phyloP scores from a whole-genome alignment of 2,113 vertebrate genomes.

The Paralichthys olivaceus region DNA sequence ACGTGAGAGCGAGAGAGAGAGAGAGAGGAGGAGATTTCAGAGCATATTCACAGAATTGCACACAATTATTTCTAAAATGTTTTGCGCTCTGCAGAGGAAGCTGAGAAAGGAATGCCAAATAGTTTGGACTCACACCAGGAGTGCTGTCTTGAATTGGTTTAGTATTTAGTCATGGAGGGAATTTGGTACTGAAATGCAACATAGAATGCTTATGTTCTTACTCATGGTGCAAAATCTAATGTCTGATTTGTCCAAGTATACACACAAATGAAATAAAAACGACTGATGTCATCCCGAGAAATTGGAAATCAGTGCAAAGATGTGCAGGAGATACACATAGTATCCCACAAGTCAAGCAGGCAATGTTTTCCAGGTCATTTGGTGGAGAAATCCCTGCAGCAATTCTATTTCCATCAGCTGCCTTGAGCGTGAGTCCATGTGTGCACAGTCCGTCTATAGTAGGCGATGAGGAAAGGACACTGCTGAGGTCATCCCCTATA shows the following conservation, averaged over 20 bases:
- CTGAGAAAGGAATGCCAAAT: constrained; percentile 74
- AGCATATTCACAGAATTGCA: constrained; percentile 63
- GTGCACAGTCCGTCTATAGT: constrained; percentile 74
- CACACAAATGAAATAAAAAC: constrained; percentile 16
- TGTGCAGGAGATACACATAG: constrained; percentile 52
- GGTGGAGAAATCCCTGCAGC: constrained; percentile 80
- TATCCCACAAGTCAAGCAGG: constrained; percentile 65
- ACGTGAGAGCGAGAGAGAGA: constrained; percentile 10
- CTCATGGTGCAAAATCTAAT: not conserved
- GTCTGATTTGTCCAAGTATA: constrained; percentile 46
- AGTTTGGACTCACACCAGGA: constrained; percentile 72
- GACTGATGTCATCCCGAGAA: constrained; percentile 25
- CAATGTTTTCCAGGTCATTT: constrained; percentile 82
- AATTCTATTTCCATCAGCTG: constrained; percentile 80
- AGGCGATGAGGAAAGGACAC: constrained; percentile 75
- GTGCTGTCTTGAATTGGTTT: constrained; percentile 65
- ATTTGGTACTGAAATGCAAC: constrained; percentile 51
- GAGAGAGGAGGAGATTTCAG: constrained; percentile 36
- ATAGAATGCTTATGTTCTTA: constrained; percentile 8
- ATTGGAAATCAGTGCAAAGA: constrained; percentile 43
- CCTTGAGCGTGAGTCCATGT: constrained; percentile 72
- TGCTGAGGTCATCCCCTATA: constrained; percentile 80
- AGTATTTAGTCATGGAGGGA: constrained; percentile 58
- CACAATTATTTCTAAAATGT: constrained; percentile 73
- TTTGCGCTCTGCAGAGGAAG: constrained; percentile 57